These are phyloP conservation scores for Timema cristinae DNA, from an alignment of 2,888 invertebrate species.

Conservation along the genomic window DNA sequence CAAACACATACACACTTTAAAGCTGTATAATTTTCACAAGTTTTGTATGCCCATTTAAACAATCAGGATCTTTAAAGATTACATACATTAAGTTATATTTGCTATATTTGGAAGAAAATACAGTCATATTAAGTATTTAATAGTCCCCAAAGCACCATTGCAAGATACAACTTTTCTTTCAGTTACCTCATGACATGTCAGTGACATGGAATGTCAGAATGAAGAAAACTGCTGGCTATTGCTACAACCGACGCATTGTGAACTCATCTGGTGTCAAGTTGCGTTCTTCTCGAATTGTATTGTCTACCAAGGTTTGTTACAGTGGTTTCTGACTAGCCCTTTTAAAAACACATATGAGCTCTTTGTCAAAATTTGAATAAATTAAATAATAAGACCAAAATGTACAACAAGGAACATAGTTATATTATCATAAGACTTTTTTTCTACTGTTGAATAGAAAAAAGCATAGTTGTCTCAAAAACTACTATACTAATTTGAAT, in stretches of 20 bases:
- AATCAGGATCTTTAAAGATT: too few species aligned
- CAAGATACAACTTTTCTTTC: conserved; percentile 18
- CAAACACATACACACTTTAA: background rate
- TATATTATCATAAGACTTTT: too few species aligned
- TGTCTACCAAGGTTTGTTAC: conserved; percentile 72
- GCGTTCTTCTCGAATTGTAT: conserved; percentile 62
- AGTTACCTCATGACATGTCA: conserved; percentile 60
- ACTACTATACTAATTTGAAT: too few species aligned
- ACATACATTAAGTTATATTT: too few species aligned
- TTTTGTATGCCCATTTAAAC: too few species aligned
- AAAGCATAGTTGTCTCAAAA: too few species aligned
- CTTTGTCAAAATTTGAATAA: too few species aligned
- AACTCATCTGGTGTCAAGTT: conserved; percentile 46
- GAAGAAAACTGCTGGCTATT: conserved; percentile 75
- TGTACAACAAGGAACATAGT: too few species aligned
- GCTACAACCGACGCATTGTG: conserved; percentile 47
- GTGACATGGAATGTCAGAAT: conserved; percentile 80
- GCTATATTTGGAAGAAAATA: background rate
- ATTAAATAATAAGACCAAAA: too few species aligned
- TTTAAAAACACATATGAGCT: too few species aligned
- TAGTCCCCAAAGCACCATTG: conserved; percentile 8
- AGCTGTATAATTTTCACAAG: background rate
- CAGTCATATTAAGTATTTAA: conserved; percentile 10
- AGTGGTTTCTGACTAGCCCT: too few species aligned
- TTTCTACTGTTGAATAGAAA: too few species aligned